Evolutionary conservation across 1,140 invertebrate genomes (phyloP), one percentile per base, ranked within the genome.

Genomic region (Drosophila takahashii): DNA sequence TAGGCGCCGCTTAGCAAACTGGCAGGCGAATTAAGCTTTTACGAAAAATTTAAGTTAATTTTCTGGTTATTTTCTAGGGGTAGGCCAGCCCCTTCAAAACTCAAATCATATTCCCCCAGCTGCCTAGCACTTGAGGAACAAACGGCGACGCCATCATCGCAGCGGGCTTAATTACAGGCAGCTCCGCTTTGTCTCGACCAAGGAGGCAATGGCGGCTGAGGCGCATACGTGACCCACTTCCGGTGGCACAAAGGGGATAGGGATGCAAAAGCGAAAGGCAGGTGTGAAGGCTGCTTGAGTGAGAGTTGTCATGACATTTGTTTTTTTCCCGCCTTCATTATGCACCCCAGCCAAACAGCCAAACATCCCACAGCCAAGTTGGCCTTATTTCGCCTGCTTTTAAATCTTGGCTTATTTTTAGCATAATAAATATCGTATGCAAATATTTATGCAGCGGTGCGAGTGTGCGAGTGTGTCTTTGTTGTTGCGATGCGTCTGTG

Each of bases 321-420:
- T 78, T 75, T 62, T 51, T 41, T 27, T 16, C 29, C 18, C 34
- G 73, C 71, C 65, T 87, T 83, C 62, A 87, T 87, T 89, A 89
- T 87, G 83, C 76, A 60, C 45, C 78, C 22, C 22, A 22, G 22
- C 22, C 22, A 22, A 22, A 22, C 22, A 22, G 22, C 22, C 22
- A 52, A 45, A 32, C 27, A 36, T 8, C 34, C 36, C 34, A 48
- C 18, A 32, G 37, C 34, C 44, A 77, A 78, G 85, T 90, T 89
- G 79, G 80, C 84, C 84, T 61, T 90, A 84, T 90, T 89, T 89
- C 64, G 34, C 37, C 56, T 36, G 54, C 75, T 81, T 86, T 86
- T 71, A 89, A 80, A 84, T 89, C 84, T 84, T 90, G 73, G 85
- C 84, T 89, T 89, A 89, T 89, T 89, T 89, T 90, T 84, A 89